phyloP scores from a whole-genome alignment of 2,797 vertebrate species.

The Sebastes vulpes region DNA sequence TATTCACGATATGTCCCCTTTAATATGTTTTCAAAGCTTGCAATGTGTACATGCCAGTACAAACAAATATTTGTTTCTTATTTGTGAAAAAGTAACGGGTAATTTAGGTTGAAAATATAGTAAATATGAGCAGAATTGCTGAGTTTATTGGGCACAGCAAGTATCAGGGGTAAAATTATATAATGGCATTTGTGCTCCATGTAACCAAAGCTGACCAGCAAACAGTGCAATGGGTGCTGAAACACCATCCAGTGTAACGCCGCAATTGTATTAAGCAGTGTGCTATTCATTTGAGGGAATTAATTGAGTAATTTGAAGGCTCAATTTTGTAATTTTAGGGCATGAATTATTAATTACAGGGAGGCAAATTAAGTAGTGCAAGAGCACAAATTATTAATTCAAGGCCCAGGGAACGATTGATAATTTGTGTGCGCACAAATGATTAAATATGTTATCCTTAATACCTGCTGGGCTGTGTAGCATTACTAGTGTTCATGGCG shows the following conservation, averaged over 20 bases:
- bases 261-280: not conserved
- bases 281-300: conserved; percentile 33
- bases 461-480: conserved; percentile 24
- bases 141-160: no score
- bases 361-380: conserved; percentile 23
- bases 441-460: conserved; percentile 25
- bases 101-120: not conserved
- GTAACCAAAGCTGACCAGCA: not conserved
- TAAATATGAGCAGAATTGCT: not conserved
- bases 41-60: not conserved
- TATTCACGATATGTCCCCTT: no score
- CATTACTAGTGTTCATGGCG: not conserved
- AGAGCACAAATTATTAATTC: conserved; percentile 38
- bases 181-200: not conserved
- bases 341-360: conserved; percentile 47
- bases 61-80: not conserved
- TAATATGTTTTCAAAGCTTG: not conserved
- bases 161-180: not conserved
- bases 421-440: conserved; percentile 25
- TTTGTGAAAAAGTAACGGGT: not conserved
- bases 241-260: not conserved
- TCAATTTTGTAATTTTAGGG: conserved; percentile 29
- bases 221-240: not conserved
- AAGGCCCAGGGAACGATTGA: not conserved
- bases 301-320: conserved; percentile 24